Conservation (phyloP, 2,113 vertebrate genomes). For the Crotophaga sulcirostris region DNA sequence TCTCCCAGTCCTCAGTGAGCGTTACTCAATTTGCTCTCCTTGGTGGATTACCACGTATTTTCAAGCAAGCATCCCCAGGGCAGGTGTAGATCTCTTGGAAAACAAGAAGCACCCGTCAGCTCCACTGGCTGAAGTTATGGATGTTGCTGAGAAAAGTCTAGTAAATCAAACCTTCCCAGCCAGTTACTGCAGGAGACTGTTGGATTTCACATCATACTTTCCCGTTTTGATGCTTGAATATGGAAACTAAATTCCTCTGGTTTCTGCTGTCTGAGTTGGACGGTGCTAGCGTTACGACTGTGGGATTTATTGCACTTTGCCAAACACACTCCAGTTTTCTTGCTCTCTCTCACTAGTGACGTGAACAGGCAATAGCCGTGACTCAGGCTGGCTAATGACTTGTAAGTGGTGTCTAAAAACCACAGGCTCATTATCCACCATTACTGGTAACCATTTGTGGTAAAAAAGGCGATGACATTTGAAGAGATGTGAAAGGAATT, state of each 20-base stretch:
- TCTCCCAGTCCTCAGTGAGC: not conserved
- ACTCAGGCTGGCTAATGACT: not conserved
- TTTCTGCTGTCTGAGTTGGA: not conserved
- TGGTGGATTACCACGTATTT: not conserved
- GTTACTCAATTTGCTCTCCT: not conserved
- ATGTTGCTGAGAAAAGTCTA: not conserved
- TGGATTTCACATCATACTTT: not conserved
- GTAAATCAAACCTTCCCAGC: not conserved
- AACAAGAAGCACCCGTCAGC: not conserved
- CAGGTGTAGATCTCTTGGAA: not conserved
- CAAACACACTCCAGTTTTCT: not conserved
- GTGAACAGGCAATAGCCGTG: not conserved
- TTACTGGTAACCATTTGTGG: not conserved
- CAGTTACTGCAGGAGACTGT: not conserved
- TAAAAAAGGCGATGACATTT: not conserved
- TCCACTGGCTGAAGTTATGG: not conserved
- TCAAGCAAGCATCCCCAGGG: not conserved
- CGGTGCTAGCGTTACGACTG: not conserved
- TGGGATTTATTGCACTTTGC: not conserved
- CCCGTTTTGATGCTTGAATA: not conserved
- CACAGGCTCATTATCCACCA: not conserved
- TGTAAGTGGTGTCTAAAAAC: not conserved
- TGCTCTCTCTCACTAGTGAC: rapidly evolving
- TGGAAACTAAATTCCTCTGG: not conserved
- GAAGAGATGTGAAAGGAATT: not conserved